Evolutionary conservation across 2,888 invertebrate species (phyloP), one percentile per base, ranked within the genome.

Genomic region (Rhorus exstirpatorius): DNA sequence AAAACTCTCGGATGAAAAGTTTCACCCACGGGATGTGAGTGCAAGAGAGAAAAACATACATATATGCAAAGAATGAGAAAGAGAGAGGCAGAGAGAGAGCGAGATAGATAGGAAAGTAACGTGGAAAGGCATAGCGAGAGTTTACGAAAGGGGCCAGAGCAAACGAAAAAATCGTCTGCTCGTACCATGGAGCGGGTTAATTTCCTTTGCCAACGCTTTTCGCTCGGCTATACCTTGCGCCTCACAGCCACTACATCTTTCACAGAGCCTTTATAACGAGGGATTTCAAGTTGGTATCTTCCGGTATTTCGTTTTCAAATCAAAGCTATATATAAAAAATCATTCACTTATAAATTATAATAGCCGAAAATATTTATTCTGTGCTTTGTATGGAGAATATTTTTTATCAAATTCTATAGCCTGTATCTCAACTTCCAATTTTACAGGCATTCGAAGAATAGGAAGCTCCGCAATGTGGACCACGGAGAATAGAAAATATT

Each of bases 121-220:
- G 68, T 76, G 81, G 82, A 79, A 53, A 84, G 68, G 49, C 24
- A n/a, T 17, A 68, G 24, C n/a, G n/a, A 24, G 51, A 61, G 55
- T 41, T 44, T 17, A 31, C 31, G 31, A 61, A 26, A 53, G 38
- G 67, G 53, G 63, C 71, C 83, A 83, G 84, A 81, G 83, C 84
- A 84, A 88, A 86, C 85, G 84, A 83, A 86, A 86, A 63, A 74
- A 74, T 35, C 7, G 31, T 82, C 80, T 84, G 81, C 31, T 85
- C 83, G 78, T 35, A 24, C 46, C 60, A 44, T 14, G 55, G 80
- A 83, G 77, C 81, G 84, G 89, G 87, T 84, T 87, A 87, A 89
- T 88, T 87, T 87, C 83, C 80, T 87, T 85, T 81, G 70, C 80
- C 53, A 80, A 71, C 79, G 79, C 61, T 78, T 81, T 49, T 49